Evolutionary conservation across 2,113 vertebrate species (phyloP).

Genomic region (Sardina pilchardus): DNA sequence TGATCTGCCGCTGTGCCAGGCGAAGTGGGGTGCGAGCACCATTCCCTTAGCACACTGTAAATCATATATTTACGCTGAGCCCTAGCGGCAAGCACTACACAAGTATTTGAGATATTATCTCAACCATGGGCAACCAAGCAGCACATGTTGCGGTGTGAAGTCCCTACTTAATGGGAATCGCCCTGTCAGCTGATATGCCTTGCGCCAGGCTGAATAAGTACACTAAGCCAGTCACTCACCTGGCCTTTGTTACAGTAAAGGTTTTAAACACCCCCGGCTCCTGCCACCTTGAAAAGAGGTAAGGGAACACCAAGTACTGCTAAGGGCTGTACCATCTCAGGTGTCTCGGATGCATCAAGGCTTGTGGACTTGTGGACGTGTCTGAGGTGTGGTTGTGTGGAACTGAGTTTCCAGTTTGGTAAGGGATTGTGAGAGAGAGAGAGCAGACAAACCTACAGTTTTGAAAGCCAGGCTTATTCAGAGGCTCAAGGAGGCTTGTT

Average conservation of each 20-base stretch:
- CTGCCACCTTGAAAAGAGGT: background rate
- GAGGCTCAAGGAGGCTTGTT: background rate
- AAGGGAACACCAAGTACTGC: background rate
- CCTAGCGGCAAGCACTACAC: no score
- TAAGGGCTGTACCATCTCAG: background rate
- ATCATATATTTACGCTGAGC: no score
- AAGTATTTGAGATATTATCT: no score
- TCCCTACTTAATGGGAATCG: background rate
- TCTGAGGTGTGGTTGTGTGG: background rate
- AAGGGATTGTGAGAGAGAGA: background rate
- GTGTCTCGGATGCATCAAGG: background rate
- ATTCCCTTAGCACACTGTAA: no score
- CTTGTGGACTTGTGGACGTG: background rate
- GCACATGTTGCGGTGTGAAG: no score
- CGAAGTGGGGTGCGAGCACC: no score
- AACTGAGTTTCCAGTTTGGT: background rate
- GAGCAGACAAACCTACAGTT: background rate
- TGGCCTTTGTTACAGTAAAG: background rate
- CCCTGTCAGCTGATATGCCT: background rate
- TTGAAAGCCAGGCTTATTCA: background rate
- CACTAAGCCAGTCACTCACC: background rate
- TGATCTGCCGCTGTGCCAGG: no score
- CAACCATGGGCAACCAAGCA: no score
- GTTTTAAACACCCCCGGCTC: background rate
- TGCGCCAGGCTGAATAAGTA: background rate